Evolutionary conservation across 35 echinoderm and acorn worm species (phyloP).

Genomic region (Lytechinus pictus): DNA sequence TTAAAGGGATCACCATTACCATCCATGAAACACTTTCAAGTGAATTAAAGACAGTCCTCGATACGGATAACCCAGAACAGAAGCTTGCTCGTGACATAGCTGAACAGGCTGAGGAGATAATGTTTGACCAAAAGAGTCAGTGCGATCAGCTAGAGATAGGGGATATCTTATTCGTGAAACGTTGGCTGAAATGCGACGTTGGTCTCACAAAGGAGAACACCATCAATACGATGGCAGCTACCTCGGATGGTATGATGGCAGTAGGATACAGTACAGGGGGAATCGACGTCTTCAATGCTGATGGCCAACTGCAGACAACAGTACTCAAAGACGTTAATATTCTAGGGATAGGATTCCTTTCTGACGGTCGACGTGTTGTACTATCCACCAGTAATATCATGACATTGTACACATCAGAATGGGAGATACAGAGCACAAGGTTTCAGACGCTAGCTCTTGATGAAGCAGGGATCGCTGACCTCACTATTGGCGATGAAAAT

Average conservation of each 20-base stretch:
- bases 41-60: not conserved
- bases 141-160: no score
- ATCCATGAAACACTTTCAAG: not conserved
- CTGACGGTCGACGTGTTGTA: not conserved
- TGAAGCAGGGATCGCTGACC: not conserved
- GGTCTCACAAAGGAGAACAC: not conserved
- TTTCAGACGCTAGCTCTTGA: not conserved
- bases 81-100: not conserved
- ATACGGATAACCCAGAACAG: not conserved
- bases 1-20: not conserved
- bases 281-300: not conserved
- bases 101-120: not conserved
- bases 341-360: not conserved
- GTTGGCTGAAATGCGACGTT: not conserved
- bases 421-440: not conserved
- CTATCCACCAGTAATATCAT: not conserved
- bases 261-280: not conserved
- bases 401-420: not conserved
- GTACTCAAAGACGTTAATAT: not conserved
- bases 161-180: not conserved
- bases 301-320: not conserved
- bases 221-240: not conserved
- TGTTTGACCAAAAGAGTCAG: not conserved
- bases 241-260: not conserved
- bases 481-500: not conserved